Base-by-base conservation (phyloP, 2,797 vertebrate species). In the Eulemur coronatus region DNA sequence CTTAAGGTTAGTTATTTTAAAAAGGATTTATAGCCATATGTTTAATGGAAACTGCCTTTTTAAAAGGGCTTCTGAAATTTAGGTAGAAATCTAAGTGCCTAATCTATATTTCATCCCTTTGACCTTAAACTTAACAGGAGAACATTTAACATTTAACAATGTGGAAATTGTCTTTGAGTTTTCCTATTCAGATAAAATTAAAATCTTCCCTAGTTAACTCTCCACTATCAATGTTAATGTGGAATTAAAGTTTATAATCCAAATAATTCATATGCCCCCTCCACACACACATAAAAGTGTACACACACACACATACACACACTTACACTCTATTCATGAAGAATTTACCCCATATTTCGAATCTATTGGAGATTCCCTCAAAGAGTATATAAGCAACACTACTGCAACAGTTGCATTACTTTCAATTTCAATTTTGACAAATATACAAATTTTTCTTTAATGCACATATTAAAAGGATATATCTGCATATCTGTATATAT, bases 81-180 rank as follows among this genome's bases (percentile, higher is more conserved):
- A 96, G 46, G 57, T 65, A 92, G 46, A 90, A 90, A 85, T 72
- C 3, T 91, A 65, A 95, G 5, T 88, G 7, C 6, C 30, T 84
- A 38, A 95, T 93, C 30, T 92, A 76, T 91, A 84, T 94, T 87
- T 94, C n/a, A 96, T 94, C 46, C 57, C 35, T 91, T 69, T 92
- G 61, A 91, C 75, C 87, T 96, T 96, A 95, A 92, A 95, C 38
- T 86, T 92, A 59, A 59, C 28, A 84, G 38, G 79, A 93, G 73
- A 75, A 30, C 22, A 84, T 72, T 92, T 88, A 94, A 57, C n/a
- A 63, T 94, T 96, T 41, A 88, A 24, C 35, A 96, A 48, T 79
- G 46, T 59, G 48, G n/a, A 17, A 13, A 55, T 78, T 82, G 15
- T 89, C 73, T 82, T 85, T 89, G 48, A 84, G 30, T 92, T 94